Evolutionary conservation across 2,888 invertebrate genomes (phyloP), one percentile per base, ranked within the genome.

Genomic region (Lissocephala sabroskyi): DNA sequence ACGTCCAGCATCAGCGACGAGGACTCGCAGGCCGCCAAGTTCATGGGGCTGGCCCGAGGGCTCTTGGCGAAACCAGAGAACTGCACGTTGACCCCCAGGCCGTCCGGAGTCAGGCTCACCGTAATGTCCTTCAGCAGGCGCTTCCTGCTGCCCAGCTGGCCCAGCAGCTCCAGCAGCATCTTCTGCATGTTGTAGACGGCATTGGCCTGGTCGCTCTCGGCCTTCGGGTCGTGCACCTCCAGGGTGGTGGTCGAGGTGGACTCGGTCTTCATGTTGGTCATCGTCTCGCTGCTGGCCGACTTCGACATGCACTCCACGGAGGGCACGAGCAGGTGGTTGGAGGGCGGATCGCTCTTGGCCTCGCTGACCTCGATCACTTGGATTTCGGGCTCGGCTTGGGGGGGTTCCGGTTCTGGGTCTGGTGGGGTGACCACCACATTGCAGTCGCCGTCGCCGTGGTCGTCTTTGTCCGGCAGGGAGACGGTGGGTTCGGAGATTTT

Each of bases 221-320:
- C 11, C 3, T 3, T 9, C 3, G 40, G 46, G 40, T 59, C 62
- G 1, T 49, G 54, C 0, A 51, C 45, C 2, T n/a, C 13, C 11
- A 64, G 45, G 0, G 67, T 64, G 9, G 64, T 61, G 0, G 64
- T 56, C 5, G 67, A 75, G 3, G 51, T 55, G 0, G 35, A 16
- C 30, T 40, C 42, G 6, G 48, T 17, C 10, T 39, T 47, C 11
- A 40, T 42, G 2, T 49, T 28, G 30, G 30, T 30, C 6, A 10
- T 23, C 4, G 4, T 3, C 23, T 23, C 23, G 3, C 3, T 5
- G 3, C 7, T 7, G 7, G 23, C 23, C 3, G 23, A 3, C 7
- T 23, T 3, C 23, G 23, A 5, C 3, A 5, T 7, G 3, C 3
- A 23, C 23, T 23, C 23, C 7, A 23, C 4, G 23, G 23, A 5